Percentiles rank a stretch among this genome's conserved stretches.
phyloP scores from a whole-genome alignment of 1,140 invertebrate genomes.

The Stegodyphus mimosarum region DNA sequence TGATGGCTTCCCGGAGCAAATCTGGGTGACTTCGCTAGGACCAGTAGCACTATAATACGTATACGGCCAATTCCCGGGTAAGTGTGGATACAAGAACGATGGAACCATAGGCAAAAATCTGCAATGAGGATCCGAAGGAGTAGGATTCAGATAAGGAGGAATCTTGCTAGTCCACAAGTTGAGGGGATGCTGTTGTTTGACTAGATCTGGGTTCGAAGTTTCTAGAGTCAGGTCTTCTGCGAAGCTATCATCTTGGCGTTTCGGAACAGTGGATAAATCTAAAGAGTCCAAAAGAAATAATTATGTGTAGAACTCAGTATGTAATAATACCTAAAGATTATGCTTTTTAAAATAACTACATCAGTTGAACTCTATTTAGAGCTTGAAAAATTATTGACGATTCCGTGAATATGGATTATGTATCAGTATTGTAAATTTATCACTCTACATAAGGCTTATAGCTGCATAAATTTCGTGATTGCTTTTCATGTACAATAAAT shows the following conservation, averaged over 20 bases:
- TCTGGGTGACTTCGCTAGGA: not conserved
- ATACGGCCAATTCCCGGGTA: slow-evolving; percentile 17
- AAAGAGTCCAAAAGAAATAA: too few relatives aligned
- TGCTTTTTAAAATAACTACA: too few relatives aligned
- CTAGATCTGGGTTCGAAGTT: not conserved
- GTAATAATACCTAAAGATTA: too few relatives aligned
- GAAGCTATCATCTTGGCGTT: not conserved
- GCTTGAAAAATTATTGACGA: too few relatives aligned
- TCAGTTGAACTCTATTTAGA: too few relatives aligned
- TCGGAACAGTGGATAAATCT: not conserved
- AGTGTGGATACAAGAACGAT: slow-evolving; percentile 31
- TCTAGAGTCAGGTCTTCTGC: slow-evolving; percentile 13
- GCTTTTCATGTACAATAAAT: too few relatives aligned
- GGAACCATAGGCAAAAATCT: slow-evolving; percentile 40
- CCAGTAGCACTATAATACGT: slow-evolving; percentile 15
- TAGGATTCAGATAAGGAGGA: slow-evolving; percentile 11
- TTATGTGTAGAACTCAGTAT: too few relatives aligned
- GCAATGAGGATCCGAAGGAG: slow-evolving; percentile 5
- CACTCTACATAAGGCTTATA: too few relatives aligned
- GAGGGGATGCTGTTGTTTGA: slow-evolving; percentile 4
- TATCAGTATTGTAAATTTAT: too few relatives aligned
- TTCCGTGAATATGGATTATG: too few relatives aligned
- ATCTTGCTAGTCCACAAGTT: slow-evolving; percentile 30
- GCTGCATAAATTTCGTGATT: too few relatives aligned
- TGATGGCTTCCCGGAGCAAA: not conserved